Conservation (phyloP, 2,113 vertebrate genomes). For the Pteropus alecto region DNA sequence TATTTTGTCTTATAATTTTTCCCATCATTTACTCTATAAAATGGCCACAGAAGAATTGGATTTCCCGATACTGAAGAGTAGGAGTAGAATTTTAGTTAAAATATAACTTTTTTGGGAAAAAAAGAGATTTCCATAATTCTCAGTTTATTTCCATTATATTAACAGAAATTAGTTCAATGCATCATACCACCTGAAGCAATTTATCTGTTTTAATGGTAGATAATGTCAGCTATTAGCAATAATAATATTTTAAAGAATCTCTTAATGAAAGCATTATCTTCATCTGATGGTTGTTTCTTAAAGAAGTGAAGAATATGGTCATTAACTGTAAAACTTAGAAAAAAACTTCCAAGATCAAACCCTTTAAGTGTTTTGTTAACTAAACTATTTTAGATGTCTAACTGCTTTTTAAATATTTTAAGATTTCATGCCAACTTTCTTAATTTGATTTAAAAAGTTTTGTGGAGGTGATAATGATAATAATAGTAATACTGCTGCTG, state of each 20-base stretch:
- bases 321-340: conserved; percentile 34
- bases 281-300: neutral
- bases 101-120: neutral
- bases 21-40: neutral
- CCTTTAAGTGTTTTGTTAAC: neutral
- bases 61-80: neutral
- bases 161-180: neutral
- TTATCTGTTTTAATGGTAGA: neutral
- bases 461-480: neutral
- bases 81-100: conserved; percentile 11
- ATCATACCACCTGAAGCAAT: neutral
- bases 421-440: neutral
- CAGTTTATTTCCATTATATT: neutral
- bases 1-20: neutral
- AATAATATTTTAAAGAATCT: neutral
- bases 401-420: neutral
- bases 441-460: neutral
- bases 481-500: neutral
- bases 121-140: neutral
- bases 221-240: conserved; percentile 9
- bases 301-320: conserved; percentile 3
- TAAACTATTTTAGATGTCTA: neutral
- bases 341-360: neutral
- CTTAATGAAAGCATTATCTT: neutral
- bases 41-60: neutral